Conservation (phyloP, 2,113 vertebrate species). For the Grallaria varia region DNA sequence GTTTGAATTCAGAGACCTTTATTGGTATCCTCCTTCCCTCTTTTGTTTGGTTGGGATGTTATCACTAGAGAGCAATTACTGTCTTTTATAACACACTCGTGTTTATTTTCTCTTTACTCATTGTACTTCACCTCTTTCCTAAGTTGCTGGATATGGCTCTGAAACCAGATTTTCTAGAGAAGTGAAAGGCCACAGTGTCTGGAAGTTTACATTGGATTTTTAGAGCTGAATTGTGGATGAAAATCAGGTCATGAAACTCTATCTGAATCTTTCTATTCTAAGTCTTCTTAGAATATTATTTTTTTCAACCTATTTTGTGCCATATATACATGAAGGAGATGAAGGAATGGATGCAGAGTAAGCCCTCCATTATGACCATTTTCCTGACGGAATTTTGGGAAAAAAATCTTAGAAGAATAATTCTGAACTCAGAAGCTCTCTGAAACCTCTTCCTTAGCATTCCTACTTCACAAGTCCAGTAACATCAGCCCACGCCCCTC, state of each 20-base stretch:
- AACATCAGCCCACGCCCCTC: not conserved
- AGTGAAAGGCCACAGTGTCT: not conserved
- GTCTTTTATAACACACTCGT: not conserved
- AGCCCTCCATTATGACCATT: not conserved
- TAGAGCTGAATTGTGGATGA: not conserved
- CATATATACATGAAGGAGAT: not conserved
- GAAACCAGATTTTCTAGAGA: not conserved
- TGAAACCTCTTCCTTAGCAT: not conserved
- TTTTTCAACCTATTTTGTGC: not conserved
- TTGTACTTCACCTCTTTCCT: not conserved
- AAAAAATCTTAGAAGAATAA: not conserved
- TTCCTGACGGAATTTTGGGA: not conserved
- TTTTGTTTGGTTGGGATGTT: not conserved
- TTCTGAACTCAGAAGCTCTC: not conserved
- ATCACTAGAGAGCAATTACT: not conserved
- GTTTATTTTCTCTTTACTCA: not conserved
- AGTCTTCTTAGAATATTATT: not conserved
- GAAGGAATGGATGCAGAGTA: not conserved
- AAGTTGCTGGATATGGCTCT: not conserved
- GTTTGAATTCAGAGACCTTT: not conserved
- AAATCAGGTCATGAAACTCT: not conserved
- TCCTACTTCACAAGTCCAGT: not conserved
- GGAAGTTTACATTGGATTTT: not conserved
- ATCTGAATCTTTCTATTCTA: not conserved
- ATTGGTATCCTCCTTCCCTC: not conserved